phyloP scores from a whole-genome alignment of 2,113 vertebrate genomes.

The Platysternon megacephalum region DNA sequence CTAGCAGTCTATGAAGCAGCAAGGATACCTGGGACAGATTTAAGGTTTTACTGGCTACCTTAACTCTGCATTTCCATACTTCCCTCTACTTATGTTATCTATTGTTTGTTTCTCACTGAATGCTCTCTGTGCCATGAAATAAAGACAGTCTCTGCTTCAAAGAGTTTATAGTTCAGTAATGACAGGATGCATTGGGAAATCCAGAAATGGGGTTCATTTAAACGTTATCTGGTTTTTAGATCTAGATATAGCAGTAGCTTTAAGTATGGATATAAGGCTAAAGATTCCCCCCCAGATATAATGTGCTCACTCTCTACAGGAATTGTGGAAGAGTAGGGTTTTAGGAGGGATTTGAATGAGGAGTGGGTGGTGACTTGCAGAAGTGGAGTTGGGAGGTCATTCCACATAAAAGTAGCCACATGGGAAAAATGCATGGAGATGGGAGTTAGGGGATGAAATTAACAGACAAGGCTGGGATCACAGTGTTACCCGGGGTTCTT shows the following conservation, averaged over 20 bases:
- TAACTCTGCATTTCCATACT: neutral
- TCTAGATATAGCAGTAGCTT: neutral
- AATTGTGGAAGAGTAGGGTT: neutral
- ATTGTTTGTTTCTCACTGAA: neutral
- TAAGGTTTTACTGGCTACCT: neutral
- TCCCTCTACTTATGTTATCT: slow-evolving; percentile 6
- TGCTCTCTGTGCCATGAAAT: neutral
- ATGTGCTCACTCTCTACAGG: neutral
- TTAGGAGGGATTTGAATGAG: neutral
- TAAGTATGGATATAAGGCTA: neutral
- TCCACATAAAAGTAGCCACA: slow-evolving; percentile 5
- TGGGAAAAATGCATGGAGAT: slow-evolving; percentile 7
- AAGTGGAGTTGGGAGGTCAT: slow-evolving; percentile 33
- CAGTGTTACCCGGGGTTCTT: neutral
- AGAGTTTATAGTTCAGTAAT: neutral
- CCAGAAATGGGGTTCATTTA: neutral
- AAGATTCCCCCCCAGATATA: neutral
- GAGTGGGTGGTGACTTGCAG: slow-evolving; percentile 16
- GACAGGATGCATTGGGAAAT: neutral
- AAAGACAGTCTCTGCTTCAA: neutral
- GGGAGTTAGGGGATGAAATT: neutral
- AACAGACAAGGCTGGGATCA: neutral
- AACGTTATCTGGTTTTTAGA: neutral
- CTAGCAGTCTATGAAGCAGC: neutral
- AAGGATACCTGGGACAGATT: neutral